Base-by-base conservation (phyloP, 2,797 vertebrate genomes). In the Acanthopagrus latus region DNA sequence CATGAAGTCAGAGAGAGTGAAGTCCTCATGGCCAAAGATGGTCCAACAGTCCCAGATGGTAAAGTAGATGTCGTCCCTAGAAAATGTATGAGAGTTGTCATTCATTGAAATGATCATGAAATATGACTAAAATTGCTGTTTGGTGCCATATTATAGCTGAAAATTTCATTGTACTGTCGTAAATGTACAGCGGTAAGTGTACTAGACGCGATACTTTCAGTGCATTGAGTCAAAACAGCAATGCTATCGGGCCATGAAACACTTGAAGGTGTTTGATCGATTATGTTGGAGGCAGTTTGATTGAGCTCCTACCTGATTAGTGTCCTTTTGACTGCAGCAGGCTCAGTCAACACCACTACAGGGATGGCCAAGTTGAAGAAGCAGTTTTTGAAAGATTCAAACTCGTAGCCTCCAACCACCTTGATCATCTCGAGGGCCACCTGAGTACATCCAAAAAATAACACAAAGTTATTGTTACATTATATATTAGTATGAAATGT, bases 351-450 rank as follows among this genome's bases (percentile, higher is more conserved):
- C 81, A 99, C 97, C 85, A 98, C 91, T 6, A 99, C 95, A 68
- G 98, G 98, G 94, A 99, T 97, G 86, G 98, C 98, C 93, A 99
- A 91, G 90, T 99, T 99, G 76, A 99, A 96, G 91, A 99, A 99
- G 93, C 98, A 99, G 94, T 99, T 99, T 91, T 96, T 99, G 86
- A 97, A 98, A 3, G 96, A 96, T 74, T 98, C 96, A 90, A 97
- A 97, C 29, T 93, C 92, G 60, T 96, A 96, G 59, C 94, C 95
- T 83, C 95, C 98, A 50, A 95, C 95, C 76, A 99, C 93, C 90
- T 99, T 99, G 64, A 99, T 96, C 87, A 99, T 89, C 91, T 99
- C 98, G 73, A 99, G 77, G 3, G 97, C 96, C 93, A 99, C 97
- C 98, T 99, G 89, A n/a, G n/a, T n/a, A n/a, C n/a, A n/a, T n/a